Base-by-base conservation (phyloP, 2,113 vertebrate genomes). In the Cololabis saira region DNA sequence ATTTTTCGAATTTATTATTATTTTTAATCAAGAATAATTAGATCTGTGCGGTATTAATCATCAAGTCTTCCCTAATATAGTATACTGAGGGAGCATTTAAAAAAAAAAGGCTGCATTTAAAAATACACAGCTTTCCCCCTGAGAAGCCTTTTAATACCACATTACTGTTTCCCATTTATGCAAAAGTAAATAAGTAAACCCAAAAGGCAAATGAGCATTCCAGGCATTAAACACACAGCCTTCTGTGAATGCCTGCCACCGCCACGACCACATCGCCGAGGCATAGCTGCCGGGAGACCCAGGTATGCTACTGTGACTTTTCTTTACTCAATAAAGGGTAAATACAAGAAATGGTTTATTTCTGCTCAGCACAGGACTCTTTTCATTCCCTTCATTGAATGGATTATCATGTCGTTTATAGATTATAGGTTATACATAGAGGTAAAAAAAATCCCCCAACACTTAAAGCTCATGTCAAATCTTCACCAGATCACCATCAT, bases 151-250 rank as follows among this genome's bases (percentile, higher is more conserved):
- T 87, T 89, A 91, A 91, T 90, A 89, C 84, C 85, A 84, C 87
- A 85, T 89, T 82, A 89, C 87, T 90, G 88, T 91, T 91, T 84
- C 87, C 67, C 81, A 77, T 92, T 88, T 82, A 92, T 87, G 86
- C 87, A 90, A 90, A 91, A 90, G 91, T 91, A 92, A 93, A 93
- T 90, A 92, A 89, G 83, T 89, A 85, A 88, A 87, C 88, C 83
- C 71, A 85, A 89, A 92, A 87, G 87, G 90, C 78, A 90, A 91
- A 90, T 88, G 87, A 91, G 82, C 82, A 67, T 91, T 90, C 88
- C 86, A 84, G 82, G 81, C 90, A 88, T 88, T 90, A 83, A 92
- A 93, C 93, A 93, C 91, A 91, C 83, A 74, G 68, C 59, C 90
- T 83, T 90, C 88, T 93, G 87, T 93, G 74, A 90, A 80, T 63